These are phyloP conservation scores for Melanophora roralis DNA, from an alignment of 2,888 invertebrate genomes.

Conservation along the genomic window DNA sequence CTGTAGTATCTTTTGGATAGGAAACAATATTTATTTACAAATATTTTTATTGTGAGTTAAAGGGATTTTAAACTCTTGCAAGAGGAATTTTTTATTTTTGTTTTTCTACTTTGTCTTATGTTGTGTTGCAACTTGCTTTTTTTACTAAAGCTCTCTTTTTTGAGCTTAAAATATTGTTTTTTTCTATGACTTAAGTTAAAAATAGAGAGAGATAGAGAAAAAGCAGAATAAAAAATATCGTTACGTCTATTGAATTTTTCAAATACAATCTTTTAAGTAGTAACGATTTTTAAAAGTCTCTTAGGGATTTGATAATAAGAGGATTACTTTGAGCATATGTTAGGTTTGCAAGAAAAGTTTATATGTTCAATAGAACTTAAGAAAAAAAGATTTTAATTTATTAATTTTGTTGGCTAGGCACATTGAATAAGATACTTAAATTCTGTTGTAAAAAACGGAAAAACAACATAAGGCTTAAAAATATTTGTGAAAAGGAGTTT, in stretches of 20 bases:
- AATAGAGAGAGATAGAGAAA: not conserved
- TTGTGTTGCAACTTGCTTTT: not conserved
- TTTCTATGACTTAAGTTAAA: too few relatives aligned
- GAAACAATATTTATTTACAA: not conserved
- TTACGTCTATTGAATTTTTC: constrained; percentile 55
- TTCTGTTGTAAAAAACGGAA: too few relatives aligned
- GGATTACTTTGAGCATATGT: constrained; percentile 60
- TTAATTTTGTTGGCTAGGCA: too few relatives aligned
- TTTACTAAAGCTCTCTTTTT: constrained; percentile 27
- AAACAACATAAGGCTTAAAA: too few relatives aligned
- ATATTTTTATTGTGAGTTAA: constrained; percentile 16
- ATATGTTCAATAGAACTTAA: not conserved
- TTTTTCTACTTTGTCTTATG: constrained; percentile 44
- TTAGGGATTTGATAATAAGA: constrained; percentile 56
- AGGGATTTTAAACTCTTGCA: constrained; percentile 23
- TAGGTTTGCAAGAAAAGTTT: constrained; percentile 33
- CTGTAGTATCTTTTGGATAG: not conserved
- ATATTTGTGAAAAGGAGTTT: too few relatives aligned
- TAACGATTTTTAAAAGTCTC: constrained; percentile 56
- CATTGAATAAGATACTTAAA: too few relatives aligned
- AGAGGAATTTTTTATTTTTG: constrained; percentile 17
- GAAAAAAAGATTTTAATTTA: too few relatives aligned
- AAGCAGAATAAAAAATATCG: constrained; percentile 42
- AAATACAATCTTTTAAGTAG: constrained; percentile 45
- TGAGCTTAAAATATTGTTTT: too few relatives aligned